Percentiles rank a stretch among this genome's conserved stretches.
These are phyloP conservation scores for Antheraea assamensis DNA, from an alignment of 2,888 invertebrate species.

Conservation along the genomic window DNA sequence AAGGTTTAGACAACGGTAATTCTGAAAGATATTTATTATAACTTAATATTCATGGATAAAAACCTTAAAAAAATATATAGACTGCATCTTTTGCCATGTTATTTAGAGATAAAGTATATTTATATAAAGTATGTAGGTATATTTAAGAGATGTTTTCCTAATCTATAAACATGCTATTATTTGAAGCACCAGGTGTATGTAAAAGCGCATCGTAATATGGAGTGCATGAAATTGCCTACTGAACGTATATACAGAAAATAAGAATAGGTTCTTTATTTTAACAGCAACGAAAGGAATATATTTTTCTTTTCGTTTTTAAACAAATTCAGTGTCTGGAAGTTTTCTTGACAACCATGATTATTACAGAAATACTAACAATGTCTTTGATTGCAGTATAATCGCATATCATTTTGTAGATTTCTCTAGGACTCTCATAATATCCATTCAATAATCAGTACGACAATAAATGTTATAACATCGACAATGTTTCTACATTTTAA, in stretches of 20 bases:
- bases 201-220: neutral
- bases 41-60: too few species aligned
- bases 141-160: neutral
- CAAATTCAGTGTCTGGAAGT: neutral
- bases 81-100: too few species aligned
- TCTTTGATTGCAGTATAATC: neutral
- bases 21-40: too few species aligned
- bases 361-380: neutral
- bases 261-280: neutral
- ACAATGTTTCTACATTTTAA: too few species aligned
- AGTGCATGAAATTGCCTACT: neutral
- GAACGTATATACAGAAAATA: neutral
- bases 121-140: too few species aligned
- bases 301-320: neutral
- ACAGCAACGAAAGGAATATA: neutral
- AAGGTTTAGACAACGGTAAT: too few species aligned
- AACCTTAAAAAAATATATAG: too few species aligned
- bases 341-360: neutral
- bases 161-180: slow-evolving; percentile 1
- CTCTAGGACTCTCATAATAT: neutral
- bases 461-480: too few species aligned
- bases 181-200: neutral
- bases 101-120: too few species aligned
- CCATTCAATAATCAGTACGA: neutral
- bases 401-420: neutral